These are phyloP conservation scores for Chrysogorgia sp. DNA, from an alignment of 92 coral and sea anemone genomes.

Conservation along the genomic window DNA sequence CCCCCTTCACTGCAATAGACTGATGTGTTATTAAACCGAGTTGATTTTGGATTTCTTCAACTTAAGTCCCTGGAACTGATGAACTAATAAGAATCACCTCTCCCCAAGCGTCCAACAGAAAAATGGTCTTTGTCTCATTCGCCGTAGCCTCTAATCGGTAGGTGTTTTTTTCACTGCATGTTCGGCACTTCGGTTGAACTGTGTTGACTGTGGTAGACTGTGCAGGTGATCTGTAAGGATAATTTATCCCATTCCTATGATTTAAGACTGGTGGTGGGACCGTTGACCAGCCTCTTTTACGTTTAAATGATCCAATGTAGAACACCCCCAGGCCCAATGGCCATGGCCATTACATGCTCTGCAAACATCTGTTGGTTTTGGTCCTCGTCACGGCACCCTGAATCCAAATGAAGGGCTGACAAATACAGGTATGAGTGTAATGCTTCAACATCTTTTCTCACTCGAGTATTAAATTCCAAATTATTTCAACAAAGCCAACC, in stretches of 20 bases:
- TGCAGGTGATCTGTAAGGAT: conserved; percentile 43
- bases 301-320: conserved; percentile 46
- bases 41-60: background rate
- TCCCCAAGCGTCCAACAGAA: conserved; percentile 36
- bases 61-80: no score
- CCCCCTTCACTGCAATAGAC: conserved; percentile 40
- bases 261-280: no score
- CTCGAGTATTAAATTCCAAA: conserved; percentile 23
- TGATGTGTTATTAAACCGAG: background rate
- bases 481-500: conserved; percentile 58
- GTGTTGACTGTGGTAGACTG: no score
- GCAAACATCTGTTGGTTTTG: conserved; percentile 37
- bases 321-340: conserved; percentile 43
- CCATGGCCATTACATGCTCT: conserved; percentile 40
- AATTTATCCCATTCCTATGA: conserved; percentile 47
- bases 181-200: no score
- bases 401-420: conserved; percentile 47
- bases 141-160: conserved; percentile 32
- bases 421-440: conserved; percentile 56
- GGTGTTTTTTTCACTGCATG: background rate
- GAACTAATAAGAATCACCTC: no score
- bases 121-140: conserved; percentile 14
- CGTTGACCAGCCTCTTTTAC: no score
- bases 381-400: conserved; percentile 49
- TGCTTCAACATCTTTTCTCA: conserved; percentile 46